phyloP scores from a whole-genome alignment of 2,113 vertebrate species.

The Esox niger region DNA sequence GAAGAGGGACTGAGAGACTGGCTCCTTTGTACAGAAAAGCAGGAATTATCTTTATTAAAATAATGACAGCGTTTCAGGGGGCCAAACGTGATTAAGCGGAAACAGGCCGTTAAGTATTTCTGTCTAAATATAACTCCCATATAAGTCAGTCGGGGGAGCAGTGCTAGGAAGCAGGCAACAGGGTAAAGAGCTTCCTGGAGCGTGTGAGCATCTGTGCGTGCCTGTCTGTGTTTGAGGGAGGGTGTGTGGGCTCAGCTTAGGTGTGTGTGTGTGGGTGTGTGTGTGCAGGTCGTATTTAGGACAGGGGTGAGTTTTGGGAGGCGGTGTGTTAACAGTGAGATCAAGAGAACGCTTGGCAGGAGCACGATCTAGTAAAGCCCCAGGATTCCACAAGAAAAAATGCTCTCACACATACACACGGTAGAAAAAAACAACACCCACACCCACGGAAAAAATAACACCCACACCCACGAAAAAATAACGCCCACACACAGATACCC shows the following conservation, averaged over 20 bases:
- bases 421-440: background rate
- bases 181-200: background rate
- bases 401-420: conserved; percentile 17
- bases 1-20: background rate
- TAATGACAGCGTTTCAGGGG: conserved; percentile 57
- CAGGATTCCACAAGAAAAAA: conserved; percentile 50
- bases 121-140: conserved; percentile 49
- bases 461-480: background rate
- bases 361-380: conserved; percentile 51
- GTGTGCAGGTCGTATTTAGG: conserved; percentile 4
- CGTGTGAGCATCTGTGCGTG: background rate
- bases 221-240: background rate
- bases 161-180: background rate
- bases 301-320: conserved; percentile 13
- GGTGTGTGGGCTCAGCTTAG: background rate
- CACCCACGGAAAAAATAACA: background rate
- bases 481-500: background rate
- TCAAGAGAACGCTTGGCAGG: conserved; percentile 59
- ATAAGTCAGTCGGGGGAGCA: conserved; percentile 2
- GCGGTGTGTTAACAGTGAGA: conserved; percentile 52
- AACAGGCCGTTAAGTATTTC: conserved; percentile 42
- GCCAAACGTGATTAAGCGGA: conserved; percentile 54
- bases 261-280: conserved; percentile 1
- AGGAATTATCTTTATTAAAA: conserved; percentile 53
- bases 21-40: conserved; percentile 32